phyloP scores from a whole-genome alignment of 2,113 vertebrate genomes.

The Vicugna pacos region DNA sequence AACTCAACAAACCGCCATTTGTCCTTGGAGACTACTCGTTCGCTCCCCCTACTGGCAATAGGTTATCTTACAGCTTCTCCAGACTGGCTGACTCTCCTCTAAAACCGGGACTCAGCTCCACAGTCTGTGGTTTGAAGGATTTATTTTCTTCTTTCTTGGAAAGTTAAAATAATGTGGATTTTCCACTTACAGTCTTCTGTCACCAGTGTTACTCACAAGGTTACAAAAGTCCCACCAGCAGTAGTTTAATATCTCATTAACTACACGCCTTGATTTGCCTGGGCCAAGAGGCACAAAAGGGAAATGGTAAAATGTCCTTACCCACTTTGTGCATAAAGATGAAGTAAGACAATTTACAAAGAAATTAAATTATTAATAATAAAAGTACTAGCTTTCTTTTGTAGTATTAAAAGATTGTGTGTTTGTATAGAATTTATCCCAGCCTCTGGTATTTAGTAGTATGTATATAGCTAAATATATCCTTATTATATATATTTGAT shows the following conservation, averaged over 20 bases:
- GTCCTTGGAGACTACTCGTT: not conserved
- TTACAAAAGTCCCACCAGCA: not conserved
- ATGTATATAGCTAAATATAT: not conserved
- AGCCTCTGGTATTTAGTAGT: not conserved
- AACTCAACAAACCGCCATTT: not conserved
- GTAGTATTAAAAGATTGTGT: not conserved
- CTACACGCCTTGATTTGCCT: not conserved
- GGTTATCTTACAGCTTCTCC: not conserved
- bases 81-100: not conserved
- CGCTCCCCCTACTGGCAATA: not conserved
- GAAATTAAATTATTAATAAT: slow-evolving; percentile 15
- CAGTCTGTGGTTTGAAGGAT: not conserved
- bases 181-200: not conserved
- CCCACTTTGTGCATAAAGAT: not conserved
- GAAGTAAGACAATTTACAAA: not conserved
- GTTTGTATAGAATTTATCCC: not conserved
- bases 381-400: not conserved
- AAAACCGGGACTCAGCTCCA: not conserved
- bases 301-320: not conserved
- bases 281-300: not conserved
- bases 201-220: not conserved
- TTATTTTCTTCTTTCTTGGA: not conserved
- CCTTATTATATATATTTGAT: not conserved
- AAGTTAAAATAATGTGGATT: not conserved
- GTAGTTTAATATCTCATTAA: not conserved